phyloP scores from a whole-genome alignment of 2,797 vertebrate species.

The Cichlasoma orientale region DNA sequence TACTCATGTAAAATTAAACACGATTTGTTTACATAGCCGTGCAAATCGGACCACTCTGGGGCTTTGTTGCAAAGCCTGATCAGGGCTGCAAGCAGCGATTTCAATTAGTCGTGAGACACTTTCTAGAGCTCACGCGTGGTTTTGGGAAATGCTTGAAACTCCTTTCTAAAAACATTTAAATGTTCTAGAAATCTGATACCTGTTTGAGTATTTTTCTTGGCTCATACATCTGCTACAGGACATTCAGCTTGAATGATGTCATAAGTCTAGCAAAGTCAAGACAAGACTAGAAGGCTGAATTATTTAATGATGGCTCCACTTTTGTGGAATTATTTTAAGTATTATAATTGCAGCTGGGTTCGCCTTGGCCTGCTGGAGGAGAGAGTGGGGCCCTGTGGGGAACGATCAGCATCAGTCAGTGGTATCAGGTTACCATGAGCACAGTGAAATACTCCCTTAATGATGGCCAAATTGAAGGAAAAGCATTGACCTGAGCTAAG shows the following conservation, averaged over 20 bases:
- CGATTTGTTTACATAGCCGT: constrained; percentile 76
- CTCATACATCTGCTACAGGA: constrained; percentile 79
- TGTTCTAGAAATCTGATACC: constrained; percentile 46
- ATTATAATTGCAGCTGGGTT: constrained; percentile 89
- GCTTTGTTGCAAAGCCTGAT: constrained; percentile 61
- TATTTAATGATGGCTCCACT: constrained; percentile 91
- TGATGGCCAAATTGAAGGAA: constrained; percentile 88
- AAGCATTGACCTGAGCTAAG: constrained; percentile 86
- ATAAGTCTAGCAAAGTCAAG: constrained; percentile 84
- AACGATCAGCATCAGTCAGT: constrained; percentile 87
- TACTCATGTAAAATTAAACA: constrained; percentile 81
- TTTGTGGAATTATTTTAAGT: constrained; percentile 96
- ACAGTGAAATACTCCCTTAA: constrained; percentile 91
- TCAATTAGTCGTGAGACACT: constrained; percentile 44
- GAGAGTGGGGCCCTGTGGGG: constrained; percentile 85
- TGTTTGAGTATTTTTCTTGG: constrained; percentile 36
- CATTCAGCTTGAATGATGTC: constrained; percentile 85
- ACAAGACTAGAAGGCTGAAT: constrained; percentile 87
- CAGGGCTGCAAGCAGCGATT: constrained; percentile 19
- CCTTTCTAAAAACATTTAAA: constrained; percentile 38
- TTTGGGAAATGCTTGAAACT: constrained; percentile 42
- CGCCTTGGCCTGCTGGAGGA: constrained; percentile 74
- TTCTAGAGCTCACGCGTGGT: constrained; percentile 8
- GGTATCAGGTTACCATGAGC: constrained; percentile 88
- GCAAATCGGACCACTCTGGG: constrained; percentile 67